Evolutionary conservation across 2,113 vertebrate species (phyloP).

Genomic region (Gavia stellata): DNA sequence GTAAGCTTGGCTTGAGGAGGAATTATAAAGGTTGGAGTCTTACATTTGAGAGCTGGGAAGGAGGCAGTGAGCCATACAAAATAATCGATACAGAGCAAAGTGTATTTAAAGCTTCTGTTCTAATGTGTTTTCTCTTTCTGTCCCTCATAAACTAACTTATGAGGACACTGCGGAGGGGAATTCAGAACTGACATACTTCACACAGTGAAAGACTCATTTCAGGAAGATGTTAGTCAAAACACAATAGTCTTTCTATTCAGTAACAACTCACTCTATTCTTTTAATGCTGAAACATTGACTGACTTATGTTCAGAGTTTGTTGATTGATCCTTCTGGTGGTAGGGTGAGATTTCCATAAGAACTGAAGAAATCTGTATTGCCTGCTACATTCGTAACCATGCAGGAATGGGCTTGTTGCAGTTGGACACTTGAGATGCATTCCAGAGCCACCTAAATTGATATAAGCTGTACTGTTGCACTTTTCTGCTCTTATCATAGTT

Average conservation of each 20-base stretch:
- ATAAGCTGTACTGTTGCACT: background rate
- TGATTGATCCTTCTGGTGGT: background rate
- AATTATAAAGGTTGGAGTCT: background rate
- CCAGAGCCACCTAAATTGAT: background rate
- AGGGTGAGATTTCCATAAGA: background rate
- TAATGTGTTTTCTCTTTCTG: background rate
- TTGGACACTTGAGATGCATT: background rate
- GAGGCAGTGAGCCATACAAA: background rate
- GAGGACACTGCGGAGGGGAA: background rate
- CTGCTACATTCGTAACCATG: accelerated
- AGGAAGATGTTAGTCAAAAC: background rate
- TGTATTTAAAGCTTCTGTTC: background rate
- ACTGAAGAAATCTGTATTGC: background rate
- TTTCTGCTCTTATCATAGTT: background rate
- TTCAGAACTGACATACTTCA: background rate
- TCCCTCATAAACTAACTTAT: too few species aligned
- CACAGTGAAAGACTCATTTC: background rate
- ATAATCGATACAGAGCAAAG: background rate
- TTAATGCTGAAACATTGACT: background rate
- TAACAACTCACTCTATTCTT: background rate
- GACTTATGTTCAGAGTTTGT: background rate
- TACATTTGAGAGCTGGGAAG: background rate
- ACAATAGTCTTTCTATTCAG: background rate
- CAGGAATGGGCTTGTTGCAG: background rate
- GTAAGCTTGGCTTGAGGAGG: background rate